Evolutionary conservation across 2,888 invertebrate genomes (phyloP), one percentile per base, ranked within the genome.

Genomic region (Tetragonula carbonaria): DNA sequence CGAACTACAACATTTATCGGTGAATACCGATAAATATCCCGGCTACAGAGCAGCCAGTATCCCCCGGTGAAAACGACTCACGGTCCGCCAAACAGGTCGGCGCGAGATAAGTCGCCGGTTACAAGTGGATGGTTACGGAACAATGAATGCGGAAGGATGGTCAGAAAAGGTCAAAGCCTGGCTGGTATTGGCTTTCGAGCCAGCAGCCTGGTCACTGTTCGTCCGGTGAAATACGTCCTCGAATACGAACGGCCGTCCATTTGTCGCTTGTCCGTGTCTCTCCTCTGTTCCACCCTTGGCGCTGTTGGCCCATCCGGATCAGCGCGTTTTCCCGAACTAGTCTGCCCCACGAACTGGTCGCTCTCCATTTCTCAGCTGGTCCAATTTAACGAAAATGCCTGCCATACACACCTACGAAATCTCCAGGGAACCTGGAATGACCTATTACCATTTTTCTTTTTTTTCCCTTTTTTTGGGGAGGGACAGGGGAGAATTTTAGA

Each of bases 181-280:
- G 63, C 51, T 72, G 73, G 82, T 90, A 90, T 90, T 88, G 87
- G 88, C 87, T 87, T 86, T 82, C 80, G 81, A 70, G 77, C 86
- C 59, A 78, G 80, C 78, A 80, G 80, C 71, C 89, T 88, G 92
- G 92, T 89, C 90, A 90, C 86, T 90, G 91, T 92, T 88, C 89
- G 88, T 91, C 85, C 87, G 80, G 91, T 91, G 90, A 92, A 93
- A 92, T 92, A 91, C 91, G 92, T 88, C 85, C 82, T 86, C 88
- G 92, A 91, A 92, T 90, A 93, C 90, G 93, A 91, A 92, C 91
- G 92, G 88, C 84, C 88, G 90, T 91, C 91, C 92, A 93, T 93
- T 93, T 93, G 93, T 93, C 90, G 89, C 82, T 90, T 91, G 93
- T 93, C 93, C 63, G 79, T 82, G 77, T 92, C 81, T 72, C 77